Percentiles rank a stretch among this genome's conserved stretches.
These are phyloP conservation scores for Heliconius ethilla DNA, from an alignment of 2,888 invertebrate genomes.

Conservation along the genomic window DNA sequence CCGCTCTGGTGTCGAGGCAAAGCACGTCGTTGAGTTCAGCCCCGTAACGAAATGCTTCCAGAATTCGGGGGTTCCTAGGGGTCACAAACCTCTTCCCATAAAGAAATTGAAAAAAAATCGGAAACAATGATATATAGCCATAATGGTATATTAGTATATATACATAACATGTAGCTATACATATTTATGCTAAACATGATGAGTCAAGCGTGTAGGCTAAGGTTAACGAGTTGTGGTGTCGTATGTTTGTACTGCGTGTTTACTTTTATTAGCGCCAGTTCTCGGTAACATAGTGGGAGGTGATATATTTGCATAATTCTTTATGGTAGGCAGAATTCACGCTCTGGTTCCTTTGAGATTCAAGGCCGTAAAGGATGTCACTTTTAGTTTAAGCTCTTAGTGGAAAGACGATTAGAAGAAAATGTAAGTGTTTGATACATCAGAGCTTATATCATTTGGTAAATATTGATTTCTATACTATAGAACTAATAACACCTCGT, in stretches of 20 bases:
- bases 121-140: too few relatives aligned
- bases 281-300: background rate
- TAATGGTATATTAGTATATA: too few relatives aligned
- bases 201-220: slow-evolving; percentile 41
- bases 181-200: slow-evolving; percentile 38
- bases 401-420: background rate
- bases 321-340: slow-evolving; percentile 1
- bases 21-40: too few relatives aligned
- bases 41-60: too few relatives aligned
- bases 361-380: background rate
- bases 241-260: slow-evolving; percentile 23
- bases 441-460: too few relatives aligned
- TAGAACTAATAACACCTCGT: too few relatives aligned
- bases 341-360: slow-evolving; percentile 21
- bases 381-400: background rate
- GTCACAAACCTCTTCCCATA: too few relatives aligned
- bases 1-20: too few relatives aligned
- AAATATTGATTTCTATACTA: too few relatives aligned
- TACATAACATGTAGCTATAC: background rate
- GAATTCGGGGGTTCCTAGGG: too few relatives aligned
- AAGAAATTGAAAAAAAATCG: too few relatives aligned
- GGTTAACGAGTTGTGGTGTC: slow-evolving; percentile 33
- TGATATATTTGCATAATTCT: slow-evolving; percentile 3
- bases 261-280: slow-evolving; percentile 28
- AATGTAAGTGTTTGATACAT: background rate